These are phyloP conservation scores for Cerceris ruficornis DNA, from an alignment of 2,888 invertebrate species.

Conservation along the genomic window DNA sequence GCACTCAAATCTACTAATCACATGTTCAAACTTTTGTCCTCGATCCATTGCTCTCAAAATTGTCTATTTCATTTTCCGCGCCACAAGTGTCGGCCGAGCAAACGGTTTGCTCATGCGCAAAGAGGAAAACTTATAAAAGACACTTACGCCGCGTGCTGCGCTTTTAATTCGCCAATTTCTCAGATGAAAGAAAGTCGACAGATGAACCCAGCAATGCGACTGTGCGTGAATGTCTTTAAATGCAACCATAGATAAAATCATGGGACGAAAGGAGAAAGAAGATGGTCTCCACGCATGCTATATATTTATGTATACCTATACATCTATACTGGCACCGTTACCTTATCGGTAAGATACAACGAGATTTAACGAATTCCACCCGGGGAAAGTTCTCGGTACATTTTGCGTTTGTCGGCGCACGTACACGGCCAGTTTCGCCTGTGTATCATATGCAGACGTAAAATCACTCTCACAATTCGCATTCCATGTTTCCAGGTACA, in stretches of 20 bases:
- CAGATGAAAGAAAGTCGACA: no score
- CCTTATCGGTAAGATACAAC: constrained; percentile 71
- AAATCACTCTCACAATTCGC: constrained; percentile 23
- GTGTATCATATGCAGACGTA: constrained; percentile 3
- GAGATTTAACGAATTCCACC: constrained; percentile 76
- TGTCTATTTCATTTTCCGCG: no score
- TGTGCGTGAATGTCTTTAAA: background rate
- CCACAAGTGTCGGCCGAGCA: no score
- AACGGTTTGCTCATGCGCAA: no score
- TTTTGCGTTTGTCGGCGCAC: constrained; percentile 40
- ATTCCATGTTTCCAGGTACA: constrained; percentile 16
- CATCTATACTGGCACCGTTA: constrained; percentile 57
- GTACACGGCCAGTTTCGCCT: background rate
- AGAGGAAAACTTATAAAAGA: no score
- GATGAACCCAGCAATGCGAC: no score
- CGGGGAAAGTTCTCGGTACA: constrained; percentile 71
- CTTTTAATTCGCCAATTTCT: no score
- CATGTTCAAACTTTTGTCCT: no score
- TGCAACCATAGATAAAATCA: background rate
- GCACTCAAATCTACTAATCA: no score
- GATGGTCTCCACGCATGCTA: constrained; percentile 1
- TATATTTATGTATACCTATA: background rate
- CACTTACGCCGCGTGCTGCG: no score
- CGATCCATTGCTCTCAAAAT: no score
- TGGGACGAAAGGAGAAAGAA: constrained; percentile 12